Evolutionary conservation across 2,888 invertebrate species (phyloP).

Genomic region (Ormyrus thymus): DNA sequence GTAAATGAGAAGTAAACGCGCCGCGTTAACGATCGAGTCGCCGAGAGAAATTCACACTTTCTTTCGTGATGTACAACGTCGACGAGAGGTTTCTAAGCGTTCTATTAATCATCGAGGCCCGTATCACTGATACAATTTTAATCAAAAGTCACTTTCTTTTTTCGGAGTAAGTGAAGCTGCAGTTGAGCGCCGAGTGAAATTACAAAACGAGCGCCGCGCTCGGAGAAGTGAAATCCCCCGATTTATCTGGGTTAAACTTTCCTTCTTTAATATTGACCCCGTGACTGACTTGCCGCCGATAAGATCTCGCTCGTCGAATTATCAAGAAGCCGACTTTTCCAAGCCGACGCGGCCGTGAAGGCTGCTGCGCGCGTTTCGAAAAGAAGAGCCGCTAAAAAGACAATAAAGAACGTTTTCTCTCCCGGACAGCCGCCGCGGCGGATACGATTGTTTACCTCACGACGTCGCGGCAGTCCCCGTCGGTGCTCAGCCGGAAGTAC

Average conservation of each 20-base stretch:
- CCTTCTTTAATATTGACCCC: constrained; percentile 22
- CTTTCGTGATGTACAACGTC: neutral
- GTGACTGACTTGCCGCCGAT: constrained; percentile 27
- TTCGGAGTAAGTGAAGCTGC: too few species aligned
- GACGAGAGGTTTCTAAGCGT: neutral
- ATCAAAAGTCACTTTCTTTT: too few species aligned
- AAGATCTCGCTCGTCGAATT: too few species aligned
- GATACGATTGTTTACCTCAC: constrained; percentile 81
- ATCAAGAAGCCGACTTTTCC: too few species aligned
- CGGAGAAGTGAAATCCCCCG: constrained; percentile 39
- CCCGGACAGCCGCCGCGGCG: too few species aligned
- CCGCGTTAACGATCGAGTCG: constrained; percentile 9
- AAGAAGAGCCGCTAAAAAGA: neutral
- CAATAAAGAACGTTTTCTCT: neutral
- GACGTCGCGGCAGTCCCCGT: constrained; percentile 94
- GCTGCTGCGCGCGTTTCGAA: neutral
- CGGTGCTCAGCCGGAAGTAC: constrained; percentile 90
- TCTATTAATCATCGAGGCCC: neutral
- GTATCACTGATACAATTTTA: too few species aligned
- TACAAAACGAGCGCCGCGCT: constrained; percentile 1
- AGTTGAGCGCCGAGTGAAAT: constrained; percentile 14
- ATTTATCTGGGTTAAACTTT: constrained; percentile 28
- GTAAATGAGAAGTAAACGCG: neutral
- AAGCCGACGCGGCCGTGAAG: too few species aligned
- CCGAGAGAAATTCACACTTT: constrained; percentile 37